These are phyloP conservation scores for Drosophila lutescens DNA, from an alignment of 2,888 invertebrate genomes.

Conservation along the genomic window DNA sequence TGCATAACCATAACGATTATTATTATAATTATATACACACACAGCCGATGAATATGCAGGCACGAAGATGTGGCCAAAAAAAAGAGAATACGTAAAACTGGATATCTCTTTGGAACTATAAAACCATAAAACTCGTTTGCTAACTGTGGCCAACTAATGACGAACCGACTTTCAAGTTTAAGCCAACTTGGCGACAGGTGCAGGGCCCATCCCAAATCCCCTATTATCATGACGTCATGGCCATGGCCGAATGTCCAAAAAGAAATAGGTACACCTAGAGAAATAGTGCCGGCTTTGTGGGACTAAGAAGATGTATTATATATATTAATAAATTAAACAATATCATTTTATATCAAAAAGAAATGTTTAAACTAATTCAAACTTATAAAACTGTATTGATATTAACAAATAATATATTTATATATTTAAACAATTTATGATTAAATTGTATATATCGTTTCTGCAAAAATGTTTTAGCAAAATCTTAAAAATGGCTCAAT, in stretches of 20 bases:
- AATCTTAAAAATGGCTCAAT: too few species aligned
- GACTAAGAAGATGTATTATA: not conserved
- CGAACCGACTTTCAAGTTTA: slow-evolving; percentile 62
- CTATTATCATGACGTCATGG: slow-evolving; percentile 31
- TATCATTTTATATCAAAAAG: too few species aligned
- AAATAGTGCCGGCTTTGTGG: not conserved
- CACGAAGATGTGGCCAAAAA: slow-evolving; percentile 9
- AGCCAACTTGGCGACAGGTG: slow-evolving; percentile 58
- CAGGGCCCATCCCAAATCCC: slow-evolving; percentile 30
- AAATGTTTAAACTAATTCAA: too few species aligned
- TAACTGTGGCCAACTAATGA: slow-evolving; percentile 62
- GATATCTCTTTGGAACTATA: slow-evolving; percentile 25
- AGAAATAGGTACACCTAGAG: slow-evolving; percentile 8
- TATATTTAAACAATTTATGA: too few species aligned
- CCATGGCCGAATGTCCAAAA: not conserved
- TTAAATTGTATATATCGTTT: too few species aligned
- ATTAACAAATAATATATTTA: too few species aligned
- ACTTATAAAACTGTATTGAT: not conserved
- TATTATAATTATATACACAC: slow-evolving; percentile 57
- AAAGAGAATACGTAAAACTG: slow-evolving; percentile 12
- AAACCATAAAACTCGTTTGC: slow-evolving; percentile 57
- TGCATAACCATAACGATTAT: slow-evolving; percentile 67
- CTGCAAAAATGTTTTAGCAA: too few species aligned
- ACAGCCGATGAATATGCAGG: slow-evolving; percentile 26
- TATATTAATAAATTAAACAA: too few species aligned